Evolutionary conservation across 2,888 invertebrate genomes (phyloP).

Genomic region (Pheosia gnoma): DNA sequence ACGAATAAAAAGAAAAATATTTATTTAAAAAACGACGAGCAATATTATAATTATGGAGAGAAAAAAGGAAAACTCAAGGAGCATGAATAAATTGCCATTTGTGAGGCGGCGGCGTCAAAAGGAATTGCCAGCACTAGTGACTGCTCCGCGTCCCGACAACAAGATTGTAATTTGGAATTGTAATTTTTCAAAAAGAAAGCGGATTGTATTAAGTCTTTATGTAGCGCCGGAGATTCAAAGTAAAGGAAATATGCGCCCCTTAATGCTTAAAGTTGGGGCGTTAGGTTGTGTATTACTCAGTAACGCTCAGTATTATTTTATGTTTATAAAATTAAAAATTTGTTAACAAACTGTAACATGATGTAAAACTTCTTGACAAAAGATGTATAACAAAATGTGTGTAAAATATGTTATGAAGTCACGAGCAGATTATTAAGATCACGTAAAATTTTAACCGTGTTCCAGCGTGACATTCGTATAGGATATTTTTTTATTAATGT

Average conservation of each 20-base stretch:
- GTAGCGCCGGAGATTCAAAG: not conserved
- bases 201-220: constrained; percentile 17
- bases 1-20: not conserved
- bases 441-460: too few relatives aligned
- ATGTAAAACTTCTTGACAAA: too few relatives aligned
- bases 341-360: too few relatives aligned
- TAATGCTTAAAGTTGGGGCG: not conserved
- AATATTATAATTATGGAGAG: constrained; percentile 15
- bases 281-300: not conserved
- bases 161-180: constrained; percentile 25
- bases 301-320: not conserved
- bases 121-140: constrained; percentile 13
- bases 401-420: too few relatives aligned
- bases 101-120: constrained; percentile 17
- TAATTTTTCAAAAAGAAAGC: constrained; percentile 25
- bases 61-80: constrained; percentile 11
- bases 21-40: constrained; percentile 5
- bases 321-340: not conserved
- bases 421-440: too few relatives aligned
- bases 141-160: constrained; percentile 1
- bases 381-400: too few relatives aligned
- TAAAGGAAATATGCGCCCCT: constrained; percentile 1
- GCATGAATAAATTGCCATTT: constrained; percentile 26
- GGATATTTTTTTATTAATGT: too few relatives aligned
- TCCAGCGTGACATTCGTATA: too few relatives aligned